phyloP scores from a whole-genome alignment of 2,113 vertebrate species.

The Hydrolagus affinis region DNA sequence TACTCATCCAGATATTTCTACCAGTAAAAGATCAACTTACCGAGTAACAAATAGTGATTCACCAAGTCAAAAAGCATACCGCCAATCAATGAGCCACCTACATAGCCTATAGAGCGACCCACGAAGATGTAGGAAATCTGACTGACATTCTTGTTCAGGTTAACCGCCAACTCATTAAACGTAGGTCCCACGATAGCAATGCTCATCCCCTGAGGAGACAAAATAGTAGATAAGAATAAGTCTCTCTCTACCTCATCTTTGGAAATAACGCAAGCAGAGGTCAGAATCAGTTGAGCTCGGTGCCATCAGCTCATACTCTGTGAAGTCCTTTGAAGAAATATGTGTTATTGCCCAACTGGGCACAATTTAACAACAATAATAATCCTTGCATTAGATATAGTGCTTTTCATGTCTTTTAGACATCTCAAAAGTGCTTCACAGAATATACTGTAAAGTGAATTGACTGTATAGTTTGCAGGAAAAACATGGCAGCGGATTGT shows the following conservation, averaged over 20 bases:
- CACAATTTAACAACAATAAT: too few species aligned
- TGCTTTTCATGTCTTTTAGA: too few species aligned
- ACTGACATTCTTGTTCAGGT: slow-evolving; percentile 73
- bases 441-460: too few species aligned
- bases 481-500: too few species aligned
- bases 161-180: slow-evolving; percentile 73
- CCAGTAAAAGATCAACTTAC: slow-evolving; percentile 49
- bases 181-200: slow-evolving; percentile 82
- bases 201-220: slow-evolving; percentile 68
- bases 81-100: slow-evolving; percentile 73
- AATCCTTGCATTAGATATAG: too few species aligned
- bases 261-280: background rate
- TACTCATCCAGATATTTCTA: background rate
- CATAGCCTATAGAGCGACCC: slow-evolving; percentile 74
- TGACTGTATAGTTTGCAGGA: too few species aligned
- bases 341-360: too few species aligned
- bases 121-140: slow-evolving; percentile 83
- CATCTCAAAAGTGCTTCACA: too few species aligned
- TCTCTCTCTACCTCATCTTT: background rate
- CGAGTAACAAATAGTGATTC: slow-evolving; percentile 72
- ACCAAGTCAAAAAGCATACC: slow-evolving; percentile 73
- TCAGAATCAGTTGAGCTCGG: too few species aligned
- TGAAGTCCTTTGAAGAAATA: too few species aligned
- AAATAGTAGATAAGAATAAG: background rate
- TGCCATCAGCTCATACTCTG: too few species aligned